Evolutionary conservation across 2,888 invertebrate genomes (phyloP).

Genomic region (Megaustenia siamemsis): DNA sequence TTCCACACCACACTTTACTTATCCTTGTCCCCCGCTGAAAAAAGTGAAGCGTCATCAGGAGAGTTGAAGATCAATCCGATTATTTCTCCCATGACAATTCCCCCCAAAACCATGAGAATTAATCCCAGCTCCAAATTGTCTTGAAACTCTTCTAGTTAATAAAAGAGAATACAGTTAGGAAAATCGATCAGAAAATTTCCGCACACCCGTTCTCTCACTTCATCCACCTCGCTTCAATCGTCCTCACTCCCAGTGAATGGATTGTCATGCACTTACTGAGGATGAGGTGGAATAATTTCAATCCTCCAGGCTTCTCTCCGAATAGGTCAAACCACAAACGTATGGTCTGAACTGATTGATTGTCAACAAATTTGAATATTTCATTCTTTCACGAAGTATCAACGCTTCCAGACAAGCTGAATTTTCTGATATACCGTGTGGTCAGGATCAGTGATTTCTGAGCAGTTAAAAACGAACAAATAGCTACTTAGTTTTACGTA

Average conservation of each 20-base stretch:
- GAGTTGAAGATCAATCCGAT: neutral
- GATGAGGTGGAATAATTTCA: neutral
- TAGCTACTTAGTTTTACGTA: too few species aligned
- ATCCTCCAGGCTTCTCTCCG: neutral
- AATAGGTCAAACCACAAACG: neutral
- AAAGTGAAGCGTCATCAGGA: too few species aligned
- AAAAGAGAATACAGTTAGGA: conserved; percentile 6
- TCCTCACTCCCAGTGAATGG: neutral
- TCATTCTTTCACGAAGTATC: neutral
- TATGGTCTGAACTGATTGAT: neutral
- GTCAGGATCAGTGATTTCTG: too few species aligned
- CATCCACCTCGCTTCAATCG: neutral
- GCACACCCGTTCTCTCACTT: neutral
- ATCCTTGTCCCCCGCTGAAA: too few species aligned
- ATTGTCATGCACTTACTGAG: neutral
- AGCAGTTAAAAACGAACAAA: too few species aligned
- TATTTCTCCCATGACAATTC: conserved; percentile 16
- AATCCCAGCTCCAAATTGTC: neutral
- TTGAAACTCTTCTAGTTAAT: conserved; percentile 1
- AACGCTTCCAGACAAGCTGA: too few species aligned
- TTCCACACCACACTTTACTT: too few species aligned
- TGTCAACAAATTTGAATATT: neutral
- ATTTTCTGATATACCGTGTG: too few species aligned
- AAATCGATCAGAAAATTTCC: conserved; percentile 2
- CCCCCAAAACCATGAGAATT: neutral